Base-by-base conservation (phyloP, 2,797 vertebrate genomes). In the Hylomyscus alleni region DNA sequence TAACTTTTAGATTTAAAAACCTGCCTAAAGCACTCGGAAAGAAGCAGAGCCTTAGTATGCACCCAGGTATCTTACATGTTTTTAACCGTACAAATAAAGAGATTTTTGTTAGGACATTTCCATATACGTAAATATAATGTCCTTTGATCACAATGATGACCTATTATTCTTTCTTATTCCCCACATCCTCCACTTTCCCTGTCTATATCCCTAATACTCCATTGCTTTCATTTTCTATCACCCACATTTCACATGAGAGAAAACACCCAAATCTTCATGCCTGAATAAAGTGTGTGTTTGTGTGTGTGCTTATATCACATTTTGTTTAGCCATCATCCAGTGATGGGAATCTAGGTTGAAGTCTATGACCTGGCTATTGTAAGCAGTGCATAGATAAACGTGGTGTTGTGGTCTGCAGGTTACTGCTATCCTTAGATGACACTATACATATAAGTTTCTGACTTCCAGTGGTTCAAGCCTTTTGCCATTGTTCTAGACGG, bases 1-100 rank as follows among this genome's bases (percentile, higher is more conserved):
- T 58, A 58, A 8, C 65, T 24, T 37, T 95, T 76, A 95, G 58
- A 37, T 31, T 56, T 67, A 78, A 91, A 93, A 67, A 96, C n/a
- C 54, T 93, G 58, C 52, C 60, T 75, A 26, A 91, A 93, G 56
- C 60, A 86, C 37, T 91, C 37, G 77, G 88, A 76, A 95, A 91
- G 90, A 81, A 96, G 31, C 6, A 72, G 20, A 89, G n/a, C 10
- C 50, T 67, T 47, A 65, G 60, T 67, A 34, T 65, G 40, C 40
- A 84, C 15, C 9, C 26, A 80, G 54, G 13, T 90, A 83, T 94
- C 11, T 26, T 81, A 81, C 50, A 56, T 37, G 24, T 62, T 62
- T 50, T 77, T 50, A 69, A 81, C 0, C 69, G n/a, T 69, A 56
- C 17, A 90, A 67, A 67, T 50, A 67, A 54, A 81, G 50, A 24